Evolutionary conservation across 1,140 invertebrate genomes (phyloP).

Genomic region (Saccostrea echinata): DNA sequence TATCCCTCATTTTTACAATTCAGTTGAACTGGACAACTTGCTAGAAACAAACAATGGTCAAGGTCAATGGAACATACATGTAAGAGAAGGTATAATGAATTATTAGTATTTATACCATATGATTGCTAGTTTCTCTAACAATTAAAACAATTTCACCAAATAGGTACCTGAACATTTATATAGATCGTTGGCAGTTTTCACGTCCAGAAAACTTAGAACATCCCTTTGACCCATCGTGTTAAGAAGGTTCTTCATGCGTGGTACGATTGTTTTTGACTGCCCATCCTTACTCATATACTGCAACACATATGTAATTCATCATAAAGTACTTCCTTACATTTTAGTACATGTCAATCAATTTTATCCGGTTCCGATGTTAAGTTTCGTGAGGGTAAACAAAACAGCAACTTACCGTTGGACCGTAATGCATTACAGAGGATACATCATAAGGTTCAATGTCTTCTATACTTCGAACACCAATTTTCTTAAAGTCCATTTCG

Average conservation of each 20-base stretch:
- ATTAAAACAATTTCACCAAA: neutral
- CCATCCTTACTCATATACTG: conserved; percentile 62
- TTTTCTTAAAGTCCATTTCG: conserved; percentile 95
- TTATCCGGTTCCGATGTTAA: neutral
- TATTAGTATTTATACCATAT: too few species aligned
- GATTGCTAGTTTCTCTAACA: too few species aligned
- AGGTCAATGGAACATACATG: too few species aligned
- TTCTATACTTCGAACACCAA: conserved; percentile 95
- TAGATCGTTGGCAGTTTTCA: conserved; percentile 63
- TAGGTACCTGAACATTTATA: conserved; percentile 58
- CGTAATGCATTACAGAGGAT: conserved; percentile 95
- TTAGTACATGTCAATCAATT: neutral
- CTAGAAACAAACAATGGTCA: conserved; percentile 39
- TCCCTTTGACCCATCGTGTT: conserved; percentile 59
- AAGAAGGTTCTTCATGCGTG: conserved; percentile 44
- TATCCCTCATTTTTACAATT: conserved; percentile 61
- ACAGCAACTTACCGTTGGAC: conserved; percentile 54
- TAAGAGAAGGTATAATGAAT: too few species aligned
- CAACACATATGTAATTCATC: neutral
- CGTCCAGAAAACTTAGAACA: conserved; percentile 60
- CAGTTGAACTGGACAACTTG: conserved; percentile 18
- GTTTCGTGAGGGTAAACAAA: neutral
- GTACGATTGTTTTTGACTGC: conserved; percentile 49
- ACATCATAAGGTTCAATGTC: conserved; percentile 97
- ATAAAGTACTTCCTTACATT: neutral